These are phyloP conservation scores for Microctenopoma lineatum DNA, from an alignment of 2,797 vertebrate species.

Conservation along the genomic window DNA sequence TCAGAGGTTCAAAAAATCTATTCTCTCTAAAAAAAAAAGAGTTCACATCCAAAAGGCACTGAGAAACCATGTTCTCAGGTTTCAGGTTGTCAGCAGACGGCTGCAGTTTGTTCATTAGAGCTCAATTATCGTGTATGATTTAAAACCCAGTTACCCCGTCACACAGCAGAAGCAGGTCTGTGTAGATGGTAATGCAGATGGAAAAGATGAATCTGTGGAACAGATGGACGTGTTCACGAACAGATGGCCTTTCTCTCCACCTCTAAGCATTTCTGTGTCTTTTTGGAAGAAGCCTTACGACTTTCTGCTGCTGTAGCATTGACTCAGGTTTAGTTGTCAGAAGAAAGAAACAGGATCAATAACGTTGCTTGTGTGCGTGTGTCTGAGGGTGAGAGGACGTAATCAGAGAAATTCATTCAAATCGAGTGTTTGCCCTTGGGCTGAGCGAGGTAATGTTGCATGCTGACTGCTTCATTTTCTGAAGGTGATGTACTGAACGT, in stretches of 20 bases:
- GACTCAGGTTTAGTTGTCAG: slow-evolving; percentile 37
- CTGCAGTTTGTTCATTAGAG: slow-evolving; percentile 11
- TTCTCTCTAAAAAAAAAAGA: not conserved
- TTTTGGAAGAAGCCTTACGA: slow-evolving; percentile 48
- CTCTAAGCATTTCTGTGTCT: slow-evolving; percentile 58
- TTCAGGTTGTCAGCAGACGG: slow-evolving; percentile 4
- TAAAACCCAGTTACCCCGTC: slow-evolving; percentile 18
- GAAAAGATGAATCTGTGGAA: slow-evolving; percentile 58
- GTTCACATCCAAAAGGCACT: not conserved
- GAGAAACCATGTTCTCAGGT: not conserved
- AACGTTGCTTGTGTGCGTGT: slow-evolving; percentile 9
- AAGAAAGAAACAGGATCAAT: slow-evolving; percentile 26
- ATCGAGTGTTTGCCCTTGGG: slow-evolving; percentile 44
- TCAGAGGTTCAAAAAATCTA: not conserved
- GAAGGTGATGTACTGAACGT: slow-evolving; percentile 27
- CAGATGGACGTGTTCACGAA: slow-evolving; percentile 64
- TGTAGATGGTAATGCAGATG: slow-evolving; percentile 53
- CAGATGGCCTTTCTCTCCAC: slow-evolving; percentile 72
- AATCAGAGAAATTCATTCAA: slow-evolving; percentile 15
- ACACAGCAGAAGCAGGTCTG: slow-evolving; percentile 4
- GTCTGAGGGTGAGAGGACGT: no score
- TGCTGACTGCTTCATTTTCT: slow-evolving; percentile 39
- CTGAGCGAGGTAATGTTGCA: slow-evolving; percentile 25
- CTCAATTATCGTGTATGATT: slow-evolving; percentile 19
- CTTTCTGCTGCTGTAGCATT: slow-evolving; percentile 27